Evolutionary conservation across 2,797 vertebrate genomes (phyloP), one percentile per base, ranked within the genome.

Genomic region (Argya squamiceps): DNA sequence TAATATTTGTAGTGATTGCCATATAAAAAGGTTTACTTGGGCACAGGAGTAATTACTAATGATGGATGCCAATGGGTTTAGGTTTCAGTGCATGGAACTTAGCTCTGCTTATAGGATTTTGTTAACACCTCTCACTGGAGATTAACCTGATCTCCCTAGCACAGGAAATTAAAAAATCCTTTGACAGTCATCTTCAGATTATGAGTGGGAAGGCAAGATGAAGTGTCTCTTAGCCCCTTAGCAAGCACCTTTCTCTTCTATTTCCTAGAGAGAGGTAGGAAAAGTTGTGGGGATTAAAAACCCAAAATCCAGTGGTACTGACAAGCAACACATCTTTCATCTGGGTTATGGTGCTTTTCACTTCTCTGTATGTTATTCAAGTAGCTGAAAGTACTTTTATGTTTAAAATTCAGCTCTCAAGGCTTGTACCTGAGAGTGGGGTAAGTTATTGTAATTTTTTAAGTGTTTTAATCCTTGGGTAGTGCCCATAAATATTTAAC

Each of bases 121-220:
- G 84, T 76, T 96, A 97, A 97, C 94, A 92, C 92, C 92, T 96
- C 84, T 96, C 94, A 92, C 89, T 81, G 94, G 69, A 93, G 95
- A 96, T 97, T 97, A 95, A 91, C 91, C 68, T 95, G 91, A 97
- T 96, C 88, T 93, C 84, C 0, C 3, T 58, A 65, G 82, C 85
- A 85, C 65, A 88, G 89, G 84, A 93, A 93, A 89, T 96, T 91
- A 94, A 92, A 92, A 93, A 92, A 64, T 82, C 56, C 80, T 93
- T 84, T 95, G 96, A 74, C 95, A 97, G 93, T 68, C 90, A 84
- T 95, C 15, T 94, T 67, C 36, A 92, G 89, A 94, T 94, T 92
- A 89, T 76, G 71, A 92, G 71, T 60, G 41, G 81, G 64, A 88
- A 93, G n/a, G 64, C 34, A 85, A 91, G 78, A 93, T 50, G 87